A percentile compares a stretch with the other conserved stretches of the same genome.
Conservation (phyloP, 1,140 invertebrate genomes). For the Olivierus martensii region DNA sequence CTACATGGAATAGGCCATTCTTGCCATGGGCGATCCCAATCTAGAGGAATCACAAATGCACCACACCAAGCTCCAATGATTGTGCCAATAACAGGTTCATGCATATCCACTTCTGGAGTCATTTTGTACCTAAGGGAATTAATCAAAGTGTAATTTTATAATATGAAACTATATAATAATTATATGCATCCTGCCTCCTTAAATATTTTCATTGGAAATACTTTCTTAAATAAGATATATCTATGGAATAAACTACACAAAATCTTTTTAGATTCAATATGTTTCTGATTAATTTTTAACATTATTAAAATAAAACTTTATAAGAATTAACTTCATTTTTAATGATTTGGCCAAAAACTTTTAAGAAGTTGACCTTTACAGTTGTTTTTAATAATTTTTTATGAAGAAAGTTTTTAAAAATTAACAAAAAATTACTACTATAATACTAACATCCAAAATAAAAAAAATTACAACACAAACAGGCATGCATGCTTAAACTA, state of each 20-base stretch:
- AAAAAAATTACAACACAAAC: not conserved
- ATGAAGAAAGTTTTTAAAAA: not conserved
- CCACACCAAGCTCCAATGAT: conserved; percentile 76
- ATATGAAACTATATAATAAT: no score
- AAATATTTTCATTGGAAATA: not conserved
- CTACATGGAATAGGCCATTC: conserved; percentile 62
- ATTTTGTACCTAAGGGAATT: conserved; percentile 22
- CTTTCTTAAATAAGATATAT: not conserved
- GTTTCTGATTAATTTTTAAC: no score
- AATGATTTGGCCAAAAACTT: no score
- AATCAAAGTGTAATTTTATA: no score
- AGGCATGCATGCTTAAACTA: not conserved
- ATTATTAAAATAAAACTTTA: no score
- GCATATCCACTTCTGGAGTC: conserved; percentile 23
- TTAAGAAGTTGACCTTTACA: no score
- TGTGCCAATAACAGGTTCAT: conserved; percentile 26
- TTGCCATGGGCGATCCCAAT: conserved; percentile 85
- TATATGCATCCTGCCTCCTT: no score
- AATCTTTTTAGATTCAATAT: no score
- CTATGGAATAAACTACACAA: not conserved
- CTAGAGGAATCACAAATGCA: conserved; percentile 71
- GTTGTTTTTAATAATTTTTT: no score
- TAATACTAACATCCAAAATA: not conserved
- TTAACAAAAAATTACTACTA: not conserved
- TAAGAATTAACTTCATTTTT: no score